These are phyloP conservation scores for Lasius fuliginosus DNA, from an alignment of 2,888 invertebrate genomes.

Conservation along the genomic window DNA sequence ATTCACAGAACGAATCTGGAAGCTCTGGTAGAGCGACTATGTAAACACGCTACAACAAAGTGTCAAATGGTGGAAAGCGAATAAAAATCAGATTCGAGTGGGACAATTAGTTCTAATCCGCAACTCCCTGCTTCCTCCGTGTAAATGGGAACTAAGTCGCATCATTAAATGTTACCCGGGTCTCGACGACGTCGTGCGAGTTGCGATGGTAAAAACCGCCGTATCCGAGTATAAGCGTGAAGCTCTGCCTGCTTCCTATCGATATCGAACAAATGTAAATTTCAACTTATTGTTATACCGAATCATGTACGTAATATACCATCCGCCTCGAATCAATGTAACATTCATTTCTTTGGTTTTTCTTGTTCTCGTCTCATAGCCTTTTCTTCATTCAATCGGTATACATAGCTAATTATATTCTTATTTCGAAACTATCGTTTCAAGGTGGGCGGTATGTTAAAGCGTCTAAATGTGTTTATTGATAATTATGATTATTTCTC, in stretches of 20 bases:
- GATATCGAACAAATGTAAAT: background rate
- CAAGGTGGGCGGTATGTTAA: no score
- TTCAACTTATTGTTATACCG: no score
- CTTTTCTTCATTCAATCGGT: no score
- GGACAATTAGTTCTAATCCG: background rate
- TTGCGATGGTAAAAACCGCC: background rate
- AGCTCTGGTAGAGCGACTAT: background rate
- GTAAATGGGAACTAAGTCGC: background rate
- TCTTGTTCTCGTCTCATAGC: no score
- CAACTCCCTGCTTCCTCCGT: background rate
- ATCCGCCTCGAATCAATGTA: no score
- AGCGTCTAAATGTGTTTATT: no score
- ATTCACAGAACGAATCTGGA: background rate
- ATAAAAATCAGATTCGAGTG: no score
- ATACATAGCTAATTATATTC: no score
- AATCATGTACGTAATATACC: no score
- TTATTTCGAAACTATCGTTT: no score
- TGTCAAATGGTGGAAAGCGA: background rate
- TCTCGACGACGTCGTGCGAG: background rate
- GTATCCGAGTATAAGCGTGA: background rate
- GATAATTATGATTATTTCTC: no score
- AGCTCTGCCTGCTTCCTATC: background rate
- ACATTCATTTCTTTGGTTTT: no score
- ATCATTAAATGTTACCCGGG: background rate
- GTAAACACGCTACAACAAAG: background rate